These are phyloP conservation scores for Pollenia amentaria DNA, from an alignment of 2,888 invertebrate genomes.

Conservation along the genomic window DNA sequence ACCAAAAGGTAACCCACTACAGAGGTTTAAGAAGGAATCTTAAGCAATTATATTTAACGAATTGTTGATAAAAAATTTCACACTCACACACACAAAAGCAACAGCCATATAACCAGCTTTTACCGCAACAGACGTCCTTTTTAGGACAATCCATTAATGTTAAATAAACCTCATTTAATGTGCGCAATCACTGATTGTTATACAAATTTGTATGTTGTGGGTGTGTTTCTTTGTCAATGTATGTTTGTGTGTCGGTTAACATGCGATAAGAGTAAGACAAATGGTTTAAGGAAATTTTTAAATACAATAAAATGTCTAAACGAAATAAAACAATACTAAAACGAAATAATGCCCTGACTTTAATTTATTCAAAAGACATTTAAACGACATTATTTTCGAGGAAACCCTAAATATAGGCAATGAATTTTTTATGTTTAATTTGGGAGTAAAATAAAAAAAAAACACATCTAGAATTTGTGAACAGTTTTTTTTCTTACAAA, in stretches of 20 bases:
- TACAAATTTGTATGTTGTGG: conserved; percentile 39
- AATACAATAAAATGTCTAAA: conserved; percentile 26
- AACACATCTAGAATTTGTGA: background rate
- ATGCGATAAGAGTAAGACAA: conserved; percentile 38
- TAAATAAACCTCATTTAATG: conserved; percentile 55
- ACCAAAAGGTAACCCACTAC: conserved; percentile 43
- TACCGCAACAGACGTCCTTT: conserved; percentile 6
- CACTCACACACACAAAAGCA: background rate
- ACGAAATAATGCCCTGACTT: background rate
- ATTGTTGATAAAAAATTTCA: conserved; percentile 29
- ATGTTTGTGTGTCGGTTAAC: background rate
- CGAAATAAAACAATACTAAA: conserved; percentile 20
- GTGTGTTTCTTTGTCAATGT: conserved; percentile 2
- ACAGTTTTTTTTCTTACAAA: background rate
- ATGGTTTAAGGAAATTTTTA: conserved; percentile 40
- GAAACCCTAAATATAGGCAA: conserved; percentile 39
- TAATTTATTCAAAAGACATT: conserved; percentile 51
- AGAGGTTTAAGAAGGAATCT: conserved; percentile 18
- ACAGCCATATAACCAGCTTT: background rate
- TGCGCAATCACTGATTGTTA: conserved; percentile 59
- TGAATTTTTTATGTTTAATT: conserved; percentile 14
- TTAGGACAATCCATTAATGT: conserved; percentile 58
- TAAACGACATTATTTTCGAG: conserved; percentile 16
- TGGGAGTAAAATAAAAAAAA: background rate
- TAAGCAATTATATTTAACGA: conserved; percentile 58